phyloP scores from a whole-genome alignment of 2,888 invertebrate genomes.

The Lasioglossum vierecki region DNA sequence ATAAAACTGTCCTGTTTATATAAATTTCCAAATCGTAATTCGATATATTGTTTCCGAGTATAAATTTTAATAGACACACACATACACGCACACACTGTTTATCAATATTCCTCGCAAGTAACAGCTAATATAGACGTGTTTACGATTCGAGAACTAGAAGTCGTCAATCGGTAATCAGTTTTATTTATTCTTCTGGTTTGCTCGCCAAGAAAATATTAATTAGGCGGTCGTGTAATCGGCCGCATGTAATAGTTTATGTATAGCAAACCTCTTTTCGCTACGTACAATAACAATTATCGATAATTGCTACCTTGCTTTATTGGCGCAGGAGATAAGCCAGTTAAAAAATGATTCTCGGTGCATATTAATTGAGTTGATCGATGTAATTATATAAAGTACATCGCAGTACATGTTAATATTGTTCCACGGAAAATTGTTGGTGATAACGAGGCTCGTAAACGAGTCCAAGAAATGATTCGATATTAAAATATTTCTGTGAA shows the following conservation, averaged over 20 bases:
- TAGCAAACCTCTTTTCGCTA: background rate
- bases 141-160: background rate
- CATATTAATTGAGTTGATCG: background rate
- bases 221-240: background rate
- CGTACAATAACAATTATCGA: conserved; percentile 18
- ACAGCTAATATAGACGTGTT: background rate
- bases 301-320: conserved; percentile 11
- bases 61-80: background rate
- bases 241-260: background rate
- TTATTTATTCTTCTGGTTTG: background rate
- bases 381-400: conserved; percentile 5
- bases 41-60: background rate
- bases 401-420: background rate
- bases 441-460: background rate
- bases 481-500: background rate
- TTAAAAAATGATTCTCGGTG: background rate
- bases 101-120: background rate
- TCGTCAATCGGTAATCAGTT: background rate
- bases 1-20: background rate
- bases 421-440: background rate
- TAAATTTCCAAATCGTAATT: background rate
- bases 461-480: background rate
- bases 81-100: background rate
- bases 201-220: conserved; percentile 17
- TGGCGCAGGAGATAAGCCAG: background rate